Evolutionary conservation across 1,140 invertebrate species (phyloP).

Genomic region (Steinernema khuongi): DNA sequence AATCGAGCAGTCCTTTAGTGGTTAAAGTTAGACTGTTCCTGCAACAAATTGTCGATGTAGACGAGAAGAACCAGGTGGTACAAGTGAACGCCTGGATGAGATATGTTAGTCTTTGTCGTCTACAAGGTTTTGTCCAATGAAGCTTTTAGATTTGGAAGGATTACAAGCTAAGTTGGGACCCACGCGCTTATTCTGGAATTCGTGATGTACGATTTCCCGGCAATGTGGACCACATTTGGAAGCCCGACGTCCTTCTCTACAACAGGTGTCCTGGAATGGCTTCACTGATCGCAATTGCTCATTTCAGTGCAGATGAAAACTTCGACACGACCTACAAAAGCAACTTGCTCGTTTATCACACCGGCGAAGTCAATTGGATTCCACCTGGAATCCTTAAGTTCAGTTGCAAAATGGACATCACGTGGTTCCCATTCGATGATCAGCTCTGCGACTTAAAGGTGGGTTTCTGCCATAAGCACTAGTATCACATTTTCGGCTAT

Average conservation of each 20-base stretch:
- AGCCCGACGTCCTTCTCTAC: conserved; percentile 97
- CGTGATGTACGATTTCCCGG: conserved; percentile 89
- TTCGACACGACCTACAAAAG: conserved; percentile 40
- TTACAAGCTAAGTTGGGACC: conserved; percentile 92
- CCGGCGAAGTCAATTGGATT: conserved; percentile 40
- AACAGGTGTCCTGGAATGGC: conserved; percentile 72
- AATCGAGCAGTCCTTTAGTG: conserved; percentile 87
- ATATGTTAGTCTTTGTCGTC: conserved; percentile 30
- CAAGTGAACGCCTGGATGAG: conserved; percentile 44
- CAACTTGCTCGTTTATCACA: conserved; percentile 38
- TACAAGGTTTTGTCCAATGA: conserved; percentile 3
- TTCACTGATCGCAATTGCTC: conserved; percentile 19
- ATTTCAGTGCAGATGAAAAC: conserved; percentile 75
- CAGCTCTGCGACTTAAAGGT: conserved; percentile 87
- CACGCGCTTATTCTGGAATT: conserved; percentile 87
- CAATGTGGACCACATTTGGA: conserved; percentile 89
- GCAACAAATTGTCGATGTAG: conserved; percentile 99
- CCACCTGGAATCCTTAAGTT: conserved; percentile 44
- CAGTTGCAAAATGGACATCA: conserved; percentile 38
- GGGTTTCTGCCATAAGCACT: conserved; percentile 39
- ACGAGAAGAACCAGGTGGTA: conserved; percentile 62
- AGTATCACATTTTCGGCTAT: neutral
- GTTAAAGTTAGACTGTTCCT: conserved; percentile 94
- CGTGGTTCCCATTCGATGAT: conserved; percentile 93
- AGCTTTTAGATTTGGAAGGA: conserved; percentile 86